Base-by-base conservation (phyloP, 2,113 vertebrate species). In the Chroicocephalus ridibundus region DNA sequence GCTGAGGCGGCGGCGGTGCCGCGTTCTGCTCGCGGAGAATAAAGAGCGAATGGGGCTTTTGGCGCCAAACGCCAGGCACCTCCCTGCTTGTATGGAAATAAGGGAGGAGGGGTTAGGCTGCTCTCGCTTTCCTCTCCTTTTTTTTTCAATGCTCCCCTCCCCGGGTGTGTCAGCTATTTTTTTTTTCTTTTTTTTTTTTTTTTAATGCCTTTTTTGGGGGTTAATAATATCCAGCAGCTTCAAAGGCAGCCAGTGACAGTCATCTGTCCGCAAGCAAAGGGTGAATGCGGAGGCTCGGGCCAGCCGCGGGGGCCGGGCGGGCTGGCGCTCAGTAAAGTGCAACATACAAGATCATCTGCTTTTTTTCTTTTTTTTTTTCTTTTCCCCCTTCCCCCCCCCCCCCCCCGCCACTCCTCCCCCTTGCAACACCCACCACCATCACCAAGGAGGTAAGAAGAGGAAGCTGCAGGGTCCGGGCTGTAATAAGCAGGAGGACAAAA, bases 41-140 rank as follows among this genome's bases (percentile, higher is more conserved):
- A 96, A 97, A 97, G 97, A 97, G 94, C 93, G 90, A 97, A 78
- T 60, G 66, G 46, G 69, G 95, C 97, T 97, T 96, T 98, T 98
- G 98, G 98, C 98, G 98, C 98, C 97, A 98, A 98, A 98, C 71
- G 60, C 75, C 71, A 96, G 96, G 98, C 98, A 83, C 98, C 98
- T 96, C 98, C 98, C 96, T 97, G 97, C 96, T 94, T 96, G 95
- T 97, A 97, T 98, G 97, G 98, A 97, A 96, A 98, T 97, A 57
- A 95, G 78, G 94, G 94, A 91, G 98, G 97, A 91, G 97, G 95
- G 90, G 96, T 94, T 77, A 91, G 76, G 64, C 80, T 36, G 60
- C 83, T 46, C 65, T 82, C 93, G 46, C 76, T 71, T 38, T 34
- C 65, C 65, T 71, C 58, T 42, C 38, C 31, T 47, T 58, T 42